Conservation (phyloP, 2,797 vertebrate species). For the Xenopus petersii region DNA sequence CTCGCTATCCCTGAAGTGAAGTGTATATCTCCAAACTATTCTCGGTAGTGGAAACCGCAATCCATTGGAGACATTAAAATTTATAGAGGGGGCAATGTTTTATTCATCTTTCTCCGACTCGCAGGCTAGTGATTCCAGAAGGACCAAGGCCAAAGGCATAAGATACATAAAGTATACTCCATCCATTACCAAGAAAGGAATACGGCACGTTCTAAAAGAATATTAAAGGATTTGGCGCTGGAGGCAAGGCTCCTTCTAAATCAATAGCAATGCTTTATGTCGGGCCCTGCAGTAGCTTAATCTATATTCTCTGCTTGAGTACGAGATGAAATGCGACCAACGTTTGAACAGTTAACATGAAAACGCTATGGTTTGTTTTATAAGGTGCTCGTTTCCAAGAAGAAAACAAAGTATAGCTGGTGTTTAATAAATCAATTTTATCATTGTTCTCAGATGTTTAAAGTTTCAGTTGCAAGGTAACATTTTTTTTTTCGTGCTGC, state of each 20-base stretch:
- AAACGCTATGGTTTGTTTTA: too few relatives aligned
- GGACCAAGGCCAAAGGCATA: neutral
- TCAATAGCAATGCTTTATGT: neutral
- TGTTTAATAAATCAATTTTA: too few relatives aligned
- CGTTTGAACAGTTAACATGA: too few relatives aligned
- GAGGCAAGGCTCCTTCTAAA: neutral
- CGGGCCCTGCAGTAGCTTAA: neutral
- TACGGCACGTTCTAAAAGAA: neutral
- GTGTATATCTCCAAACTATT: neutral
- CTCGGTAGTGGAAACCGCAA: neutral
- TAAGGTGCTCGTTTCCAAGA: too few relatives aligned
- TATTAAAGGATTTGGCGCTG: neutral
- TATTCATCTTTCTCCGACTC: neutral
- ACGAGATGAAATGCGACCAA: too few relatives aligned
- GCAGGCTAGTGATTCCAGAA: neutral
- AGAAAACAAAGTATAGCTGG: too few relatives aligned
- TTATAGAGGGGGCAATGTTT: neutral
- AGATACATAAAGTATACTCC: neutral
- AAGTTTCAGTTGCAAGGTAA: too few relatives aligned
- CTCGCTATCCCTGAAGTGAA: neutral
- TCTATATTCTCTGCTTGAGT: neutral
- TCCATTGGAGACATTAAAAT: neutral
- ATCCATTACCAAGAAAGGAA: neutral
- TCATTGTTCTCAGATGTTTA: too few relatives aligned
- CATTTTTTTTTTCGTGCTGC: too few relatives aligned